These are phyloP conservation scores for Rousettus madagascariensis DNA, from an alignment of 2,797 vertebrate genomes.

Conservation along the genomic window DNA sequence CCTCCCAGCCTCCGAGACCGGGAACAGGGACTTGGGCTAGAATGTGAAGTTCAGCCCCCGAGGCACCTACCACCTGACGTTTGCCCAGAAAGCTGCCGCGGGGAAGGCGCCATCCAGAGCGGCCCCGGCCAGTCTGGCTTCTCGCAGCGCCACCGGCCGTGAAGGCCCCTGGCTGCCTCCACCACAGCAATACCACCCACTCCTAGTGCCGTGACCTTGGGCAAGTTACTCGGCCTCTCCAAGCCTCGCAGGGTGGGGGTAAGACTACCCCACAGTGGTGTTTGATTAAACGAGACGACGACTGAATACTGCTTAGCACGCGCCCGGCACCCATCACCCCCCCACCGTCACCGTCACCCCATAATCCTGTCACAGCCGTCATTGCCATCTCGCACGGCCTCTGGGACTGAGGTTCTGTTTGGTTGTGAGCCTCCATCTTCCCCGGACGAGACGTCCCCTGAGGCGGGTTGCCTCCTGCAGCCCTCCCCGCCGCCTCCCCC, in stretches of 20 bases:
- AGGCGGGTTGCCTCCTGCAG: background rate
- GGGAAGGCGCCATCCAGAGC: background rate
- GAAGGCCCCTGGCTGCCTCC: background rate
- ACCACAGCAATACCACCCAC: background rate
- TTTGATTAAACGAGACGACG: background rate
- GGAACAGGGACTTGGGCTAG: background rate
- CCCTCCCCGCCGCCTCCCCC: background rate
- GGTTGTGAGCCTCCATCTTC: background rate
- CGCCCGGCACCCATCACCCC: background rate
- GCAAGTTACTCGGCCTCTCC: slow-evolving; percentile 38
- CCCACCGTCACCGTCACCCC: background rate
- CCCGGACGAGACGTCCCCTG: background rate
- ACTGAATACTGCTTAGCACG: background rate
- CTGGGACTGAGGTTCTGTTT: background rate
- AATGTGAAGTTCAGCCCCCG: background rate
- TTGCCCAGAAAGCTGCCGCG: background rate
- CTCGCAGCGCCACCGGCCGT: background rate
- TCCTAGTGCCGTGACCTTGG: slow-evolving; percentile 57
- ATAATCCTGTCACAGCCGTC: too few species aligned
- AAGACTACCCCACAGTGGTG: background rate
- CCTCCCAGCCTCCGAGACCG: background rate
- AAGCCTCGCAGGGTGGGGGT: slow-evolving; percentile 36
- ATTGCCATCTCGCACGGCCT: background rate
- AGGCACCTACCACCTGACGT: background rate
- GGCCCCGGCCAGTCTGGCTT: background rate